phyloP scores from a whole-genome alignment of 2,113 vertebrate species.

The Podocnemis expansa region DNA sequence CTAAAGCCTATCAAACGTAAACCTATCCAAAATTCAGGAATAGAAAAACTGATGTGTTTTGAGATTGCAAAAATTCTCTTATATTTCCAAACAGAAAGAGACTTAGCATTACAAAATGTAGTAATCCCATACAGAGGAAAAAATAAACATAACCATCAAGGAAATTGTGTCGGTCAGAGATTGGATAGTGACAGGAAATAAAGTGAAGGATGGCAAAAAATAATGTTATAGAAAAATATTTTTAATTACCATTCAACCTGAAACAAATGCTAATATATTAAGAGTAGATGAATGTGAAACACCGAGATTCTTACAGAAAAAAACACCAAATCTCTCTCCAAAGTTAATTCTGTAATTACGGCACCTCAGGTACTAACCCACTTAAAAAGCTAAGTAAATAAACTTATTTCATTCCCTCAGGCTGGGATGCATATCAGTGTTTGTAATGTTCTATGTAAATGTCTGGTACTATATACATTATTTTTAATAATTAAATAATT shows the following conservation, averaged over 20 bases:
- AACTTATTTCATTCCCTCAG: conserved; percentile 16
- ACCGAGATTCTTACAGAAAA: conserved; percentile 20
- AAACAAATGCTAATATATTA: conserved; percentile 34
- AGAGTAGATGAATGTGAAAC: conserved; percentile 25
- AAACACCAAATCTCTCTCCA: not conserved
- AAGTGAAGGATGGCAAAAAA: conserved; percentile 8
- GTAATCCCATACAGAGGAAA: not conserved
- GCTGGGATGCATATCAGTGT: conserved; percentile 34
- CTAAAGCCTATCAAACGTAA: not conserved
- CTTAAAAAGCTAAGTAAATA: conserved; percentile 19
- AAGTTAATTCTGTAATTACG: conserved; percentile 51
- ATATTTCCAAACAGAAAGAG: not conserved
- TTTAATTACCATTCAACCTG: conserved; percentile 31
- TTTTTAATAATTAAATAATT: conserved; percentile 37
- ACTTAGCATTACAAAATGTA: not conserved
- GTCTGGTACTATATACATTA: not conserved
- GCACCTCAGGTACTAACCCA: conserved; percentile 52
- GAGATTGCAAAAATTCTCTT: not conserved
- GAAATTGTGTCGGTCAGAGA: conserved; percentile 24
- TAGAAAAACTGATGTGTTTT: not conserved
- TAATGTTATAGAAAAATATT: not conserved
- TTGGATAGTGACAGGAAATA: not conserved
- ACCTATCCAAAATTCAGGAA: not conserved
- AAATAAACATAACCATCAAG: not conserved
- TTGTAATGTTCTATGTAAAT: conserved; percentile 34